Evolutionary conservation across 1,140 invertebrate genomes (phyloP), one percentile per base, ranked within the genome.

Genomic region (Magallana ariakensis): DNA sequence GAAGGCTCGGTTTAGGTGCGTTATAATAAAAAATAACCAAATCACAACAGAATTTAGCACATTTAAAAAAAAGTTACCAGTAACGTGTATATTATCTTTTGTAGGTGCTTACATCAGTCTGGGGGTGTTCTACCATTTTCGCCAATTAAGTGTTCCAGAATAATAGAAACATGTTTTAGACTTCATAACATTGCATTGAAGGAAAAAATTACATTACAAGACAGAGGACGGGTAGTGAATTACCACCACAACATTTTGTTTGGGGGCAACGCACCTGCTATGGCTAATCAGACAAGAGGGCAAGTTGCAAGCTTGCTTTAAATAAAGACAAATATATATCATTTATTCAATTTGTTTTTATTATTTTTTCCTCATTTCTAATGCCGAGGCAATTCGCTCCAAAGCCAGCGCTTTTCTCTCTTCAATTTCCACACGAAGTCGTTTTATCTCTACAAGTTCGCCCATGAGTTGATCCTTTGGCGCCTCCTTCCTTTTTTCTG

Each of bases 161-260:
- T n/a, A n/a, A n/a, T n/a, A n/a, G n/a, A n/a, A n/a, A n/a, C n/a
- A n/a, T n/a, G n/a, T n/a, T n/a, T n/a, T n/a, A n/a, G n/a, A n/a
- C n/a, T n/a, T n/a, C n/a, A n/a, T n/a, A n/a, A n/a, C n/a, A 84
- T 33, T 11, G 83, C 83, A 22, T 22, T 84, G 3, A 13, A 60
- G 7, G 83, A 60, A 33, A 84, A n/a, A 16, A 15, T 70, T 4
- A 57, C 60, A 1, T 62, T 84, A 26, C 57, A 46, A 62, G 11
- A 60, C 33, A 46, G 33, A 4, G 33, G 33, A 46, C 33, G 33
- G 5, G 5, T 46, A 46, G 33, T 46, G 33, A 46, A 46, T 46
- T 46, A 46, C 33, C 33, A 33, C 33, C 33, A 33, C 1, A 33
- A 33, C 33, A 4, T 33, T 0, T 33, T 4, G 33, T 33, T 33